These are phyloP conservation scores for Acanthurus tractus DNA, from an alignment of 2,797 vertebrate genomes.

Conservation along the genomic window DNA sequence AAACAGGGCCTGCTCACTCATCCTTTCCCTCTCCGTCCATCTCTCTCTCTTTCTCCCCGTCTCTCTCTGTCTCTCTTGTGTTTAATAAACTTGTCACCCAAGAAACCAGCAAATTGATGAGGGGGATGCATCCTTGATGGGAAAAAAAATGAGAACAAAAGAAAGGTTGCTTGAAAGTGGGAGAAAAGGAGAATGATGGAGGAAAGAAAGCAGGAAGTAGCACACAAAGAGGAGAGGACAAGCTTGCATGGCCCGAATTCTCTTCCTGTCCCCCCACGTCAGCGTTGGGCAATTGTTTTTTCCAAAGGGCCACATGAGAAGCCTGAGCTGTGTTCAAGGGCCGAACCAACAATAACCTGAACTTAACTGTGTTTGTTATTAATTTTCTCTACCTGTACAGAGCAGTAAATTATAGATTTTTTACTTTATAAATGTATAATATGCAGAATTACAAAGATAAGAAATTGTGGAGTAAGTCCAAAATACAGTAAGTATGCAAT, in stretches of 20 bases:
- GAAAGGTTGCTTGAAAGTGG: neutral
- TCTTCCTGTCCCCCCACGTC: conserved; percentile 57
- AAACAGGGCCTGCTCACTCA: conserved; percentile 9
- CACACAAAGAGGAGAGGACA: conserved; percentile 52
- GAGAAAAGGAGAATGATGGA: conserved; percentile 31
- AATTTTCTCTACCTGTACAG: no score
- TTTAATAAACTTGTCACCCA: conserved; percentile 91
- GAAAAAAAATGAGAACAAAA: neutral
- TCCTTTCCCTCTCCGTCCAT: conserved; percentile 1
- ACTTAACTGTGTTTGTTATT: no score
- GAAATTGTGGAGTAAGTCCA: no score
- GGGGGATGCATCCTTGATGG: conserved; percentile 74
- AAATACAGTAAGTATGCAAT: no score
- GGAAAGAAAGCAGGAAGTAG: conserved; percentile 45
- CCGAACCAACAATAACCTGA: no score
- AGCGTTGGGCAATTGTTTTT: no score
- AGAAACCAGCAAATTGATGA: conserved; percentile 85
- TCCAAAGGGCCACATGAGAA: no score
- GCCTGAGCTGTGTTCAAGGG: no score
- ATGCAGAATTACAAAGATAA: no score
- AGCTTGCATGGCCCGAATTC: conserved; percentile 71
- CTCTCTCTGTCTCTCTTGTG: conserved; percentile 47
- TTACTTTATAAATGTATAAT: no score
- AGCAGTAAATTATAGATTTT: no score
- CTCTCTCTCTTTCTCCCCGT: neutral